Evolutionary conservation across 2,888 invertebrate genomes (phyloP).

Genomic region (Cerastis leucographa): DNA sequence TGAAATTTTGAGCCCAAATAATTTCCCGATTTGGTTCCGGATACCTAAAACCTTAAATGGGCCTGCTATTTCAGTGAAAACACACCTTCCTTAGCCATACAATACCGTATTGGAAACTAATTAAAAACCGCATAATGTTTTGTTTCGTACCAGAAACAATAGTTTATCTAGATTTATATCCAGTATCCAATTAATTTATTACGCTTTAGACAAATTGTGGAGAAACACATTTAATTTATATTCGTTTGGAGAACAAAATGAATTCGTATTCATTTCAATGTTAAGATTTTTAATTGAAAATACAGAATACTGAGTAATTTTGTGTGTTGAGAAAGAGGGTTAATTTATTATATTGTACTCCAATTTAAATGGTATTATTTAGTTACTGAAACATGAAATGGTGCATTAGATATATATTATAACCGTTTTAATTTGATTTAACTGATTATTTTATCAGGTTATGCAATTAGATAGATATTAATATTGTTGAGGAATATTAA

Average conservation of each 20-base stretch:
- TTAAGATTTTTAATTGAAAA: conserved; percentile 40
- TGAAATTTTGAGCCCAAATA: no score
- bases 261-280: conserved; percentile 33
- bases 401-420: neutral
- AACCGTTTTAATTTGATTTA: neutral
- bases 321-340: neutral
- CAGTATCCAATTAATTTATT: conserved; percentile 30
- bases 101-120: conserved; percentile 14
- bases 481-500: neutral
- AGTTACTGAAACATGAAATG: neutral
- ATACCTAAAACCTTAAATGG: neutral
- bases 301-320: conserved; percentile 13
- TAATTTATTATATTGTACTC: conserved; percentile 13
- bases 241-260: conserved; percentile 23
- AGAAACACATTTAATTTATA: conserved; percentile 22
- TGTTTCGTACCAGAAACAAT: conserved; percentile 12
- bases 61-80: neutral
- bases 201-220: conserved; percentile 1
- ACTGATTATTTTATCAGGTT: neutral
- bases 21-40: no score
- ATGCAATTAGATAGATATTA: neutral
- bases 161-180: conserved; percentile 25
- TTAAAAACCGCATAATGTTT: conserved; percentile 18
- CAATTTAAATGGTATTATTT: conserved; percentile 20
- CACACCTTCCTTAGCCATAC: neutral